Evolutionary conservation across 2,113 vertebrate species (phyloP), one percentile per base, ranked within the genome.

Genomic region (Rhabdornis inornatus): DNA sequence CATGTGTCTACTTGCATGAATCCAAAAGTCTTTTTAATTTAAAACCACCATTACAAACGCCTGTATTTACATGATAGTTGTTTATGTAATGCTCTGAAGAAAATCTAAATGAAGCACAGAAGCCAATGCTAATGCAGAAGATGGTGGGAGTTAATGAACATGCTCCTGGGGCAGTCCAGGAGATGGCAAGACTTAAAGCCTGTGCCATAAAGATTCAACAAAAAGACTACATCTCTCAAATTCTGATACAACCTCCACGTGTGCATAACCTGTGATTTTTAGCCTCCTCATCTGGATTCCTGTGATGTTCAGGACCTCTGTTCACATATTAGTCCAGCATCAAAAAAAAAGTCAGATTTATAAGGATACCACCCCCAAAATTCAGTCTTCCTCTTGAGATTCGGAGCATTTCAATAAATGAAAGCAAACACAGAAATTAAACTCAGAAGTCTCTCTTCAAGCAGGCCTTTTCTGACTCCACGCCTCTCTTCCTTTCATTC

Each of bases 51-150:
- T 96, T 96, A 96, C 80, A 92, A 95, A 95, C 0, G 64, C 95
- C 61, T 96, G 93, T 95, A 97, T 96, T 97, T 95, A 97, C 96
- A 96, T 5, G 83, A 94, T 20, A 83, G 94, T 77, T 95, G 94
- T 96, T 97, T 95, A 95, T 92, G 91, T 93, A 96, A 97, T 68
- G 94, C 83, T 87, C 90, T 94, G 93, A 93, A 89, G 94, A 93
- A 89, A 90, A 93, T 21, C 80, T 89, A 93, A 88, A 92, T 40
- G 85, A 60, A 71, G 88, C 31, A 60, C 76, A 90, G 60, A 93
- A 92, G 90, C 79, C 90, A 93, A 86, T 81, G 91, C 87, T 96
- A 96, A 96, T 89, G 64, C 83, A 92, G 86, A 88, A 94, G 95
- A 81, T 60, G 71, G 92, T 89, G 86, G 92, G 80, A 92, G 72